Evolutionary conservation across 2,113 vertebrate genomes (phyloP).

Genomic region (Motacilla alba): DNA sequence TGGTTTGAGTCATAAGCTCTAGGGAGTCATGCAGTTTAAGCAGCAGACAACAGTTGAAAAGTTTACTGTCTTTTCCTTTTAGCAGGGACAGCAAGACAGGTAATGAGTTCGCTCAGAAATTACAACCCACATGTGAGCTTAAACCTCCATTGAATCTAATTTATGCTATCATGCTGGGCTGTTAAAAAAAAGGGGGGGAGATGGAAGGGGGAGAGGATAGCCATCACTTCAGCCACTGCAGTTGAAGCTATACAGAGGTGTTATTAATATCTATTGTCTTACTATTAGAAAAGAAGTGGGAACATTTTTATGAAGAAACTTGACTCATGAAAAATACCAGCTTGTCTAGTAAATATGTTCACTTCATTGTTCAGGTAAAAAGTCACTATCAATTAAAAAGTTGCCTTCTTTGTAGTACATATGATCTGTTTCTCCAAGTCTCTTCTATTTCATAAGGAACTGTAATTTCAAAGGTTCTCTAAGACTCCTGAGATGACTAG

Average conservation of each 20-base stretch:
- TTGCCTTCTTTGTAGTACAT: neutral
- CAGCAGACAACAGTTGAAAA: neutral
- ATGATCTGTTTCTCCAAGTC: neutral
- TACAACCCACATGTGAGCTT: neutral
- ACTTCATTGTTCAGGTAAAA: neutral
- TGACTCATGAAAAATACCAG: neutral
- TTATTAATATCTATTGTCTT: neutral
- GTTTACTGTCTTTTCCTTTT: neutral
- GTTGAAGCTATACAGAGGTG: neutral
- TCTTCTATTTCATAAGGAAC: neutral
- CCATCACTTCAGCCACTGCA: neutral
- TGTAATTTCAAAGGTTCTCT: neutral
- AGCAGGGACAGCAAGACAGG: neutral
- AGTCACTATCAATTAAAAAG: neutral
- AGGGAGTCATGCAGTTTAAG: neutral
- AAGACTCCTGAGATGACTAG: neutral
- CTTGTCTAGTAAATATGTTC: neutral
- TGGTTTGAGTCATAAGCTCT: neutral
- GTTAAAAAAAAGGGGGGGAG: fast-evolving
- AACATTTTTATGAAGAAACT: neutral
- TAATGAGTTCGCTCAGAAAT: neutral
- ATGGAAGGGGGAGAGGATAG: fast-evolving
- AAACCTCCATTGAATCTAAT: neutral
- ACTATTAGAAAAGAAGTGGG: neutral
- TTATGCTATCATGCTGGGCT: neutral